Percentiles rank a stretch among this genome's conserved stretches.
Conservation (phyloP, 2,888 invertebrate genomes). For the Philereme vetulata region DNA sequence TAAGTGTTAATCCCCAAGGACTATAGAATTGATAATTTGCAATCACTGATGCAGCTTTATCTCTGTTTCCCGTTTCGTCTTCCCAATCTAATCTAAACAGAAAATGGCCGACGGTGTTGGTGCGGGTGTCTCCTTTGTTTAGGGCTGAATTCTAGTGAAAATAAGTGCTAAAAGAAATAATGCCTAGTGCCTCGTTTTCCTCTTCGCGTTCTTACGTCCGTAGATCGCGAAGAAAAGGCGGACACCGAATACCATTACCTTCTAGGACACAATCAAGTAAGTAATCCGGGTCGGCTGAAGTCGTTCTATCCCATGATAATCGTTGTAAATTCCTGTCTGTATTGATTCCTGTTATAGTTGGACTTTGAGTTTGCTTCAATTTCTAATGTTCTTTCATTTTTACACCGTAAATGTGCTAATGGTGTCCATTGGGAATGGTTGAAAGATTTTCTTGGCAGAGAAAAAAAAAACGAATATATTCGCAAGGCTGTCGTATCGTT, state of each 20-base stretch:
- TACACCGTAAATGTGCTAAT: constrained; percentile 2
- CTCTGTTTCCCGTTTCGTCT: constrained; percentile 75
- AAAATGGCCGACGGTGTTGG: constrained; percentile 93
- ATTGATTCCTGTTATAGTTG: constrained; percentile 41
- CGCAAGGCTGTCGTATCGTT: constrained; percentile 55
- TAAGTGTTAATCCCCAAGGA: constrained; percentile 64
- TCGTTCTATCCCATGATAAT: constrained; percentile 54
- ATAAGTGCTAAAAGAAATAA: constrained; percentile 86
- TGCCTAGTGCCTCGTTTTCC: constrained; percentile 98
- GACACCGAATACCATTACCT: constrained; percentile 92
- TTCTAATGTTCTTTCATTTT: constrained; percentile 7
- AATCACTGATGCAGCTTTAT: constrained; percentile 66
- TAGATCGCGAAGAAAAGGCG: constrained; percentile 95
- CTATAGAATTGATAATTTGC: constrained; percentile 49
- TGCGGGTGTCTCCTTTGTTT: constrained; percentile 93
- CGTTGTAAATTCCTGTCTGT: constrained; percentile 46
- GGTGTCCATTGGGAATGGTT: constrained; percentile 12
- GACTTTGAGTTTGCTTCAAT: constrained; percentile 5
- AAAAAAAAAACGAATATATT: constrained; percentile 46
- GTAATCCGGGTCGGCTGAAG: constrained; percentile 82
- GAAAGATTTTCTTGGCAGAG: constrained; percentile 21
- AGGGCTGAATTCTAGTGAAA: constrained; percentile 84
- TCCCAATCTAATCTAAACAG: constrained; percentile 85
- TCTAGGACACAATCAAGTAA: constrained; percentile 92
- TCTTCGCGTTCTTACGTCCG: constrained; percentile 96